Conservation (phyloP, 64 coral and sea anemone genomes). For the Dendronephthya gigantea region DNA sequence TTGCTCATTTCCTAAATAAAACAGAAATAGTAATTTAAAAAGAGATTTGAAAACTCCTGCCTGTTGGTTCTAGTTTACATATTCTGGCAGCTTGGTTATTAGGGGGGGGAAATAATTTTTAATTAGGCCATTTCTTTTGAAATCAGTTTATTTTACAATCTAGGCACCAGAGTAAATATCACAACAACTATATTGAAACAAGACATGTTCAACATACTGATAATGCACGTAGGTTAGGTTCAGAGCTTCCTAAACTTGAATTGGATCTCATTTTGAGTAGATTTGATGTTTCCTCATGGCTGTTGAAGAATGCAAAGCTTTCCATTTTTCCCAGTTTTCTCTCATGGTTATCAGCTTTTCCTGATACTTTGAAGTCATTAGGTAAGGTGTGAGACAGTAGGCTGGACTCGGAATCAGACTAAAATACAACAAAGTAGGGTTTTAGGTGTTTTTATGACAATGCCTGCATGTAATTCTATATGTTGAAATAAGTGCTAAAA, state of each 20-base stretch:
- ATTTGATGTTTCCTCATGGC: not conserved
- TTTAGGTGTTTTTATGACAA: too few species aligned
- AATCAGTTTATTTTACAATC: too few species aligned
- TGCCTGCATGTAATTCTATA: too few species aligned
- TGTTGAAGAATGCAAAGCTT: not conserved
- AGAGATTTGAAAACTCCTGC: too few species aligned
- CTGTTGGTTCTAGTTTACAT: too few species aligned
- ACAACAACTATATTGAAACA: too few species aligned
- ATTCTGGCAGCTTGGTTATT: not conserved
- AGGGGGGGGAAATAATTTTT: too few species aligned
- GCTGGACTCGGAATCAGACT: not conserved
- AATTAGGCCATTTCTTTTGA: too few species aligned
- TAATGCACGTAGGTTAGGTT: constrained; percentile 4
- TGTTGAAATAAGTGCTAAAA: too few species aligned
- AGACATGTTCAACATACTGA: not conserved
- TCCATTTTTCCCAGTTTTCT: not conserved
- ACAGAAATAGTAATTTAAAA: not conserved
- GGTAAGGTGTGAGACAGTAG: not conserved
- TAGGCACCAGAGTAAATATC: too few species aligned
- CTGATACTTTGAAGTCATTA: constrained; percentile 4
- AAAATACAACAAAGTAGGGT: not conserved
- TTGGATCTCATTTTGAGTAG: not conserved
- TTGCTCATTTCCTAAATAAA: constrained; percentile 11
- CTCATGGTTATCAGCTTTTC: not conserved
- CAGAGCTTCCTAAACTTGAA: not conserved